Percentiles rank a stretch among this genome's conserved stretches.
These are phyloP conservation scores for Maccullochella peelii DNA, from an alignment of 2,113 vertebrate genomes.

Conservation along the genomic window DNA sequence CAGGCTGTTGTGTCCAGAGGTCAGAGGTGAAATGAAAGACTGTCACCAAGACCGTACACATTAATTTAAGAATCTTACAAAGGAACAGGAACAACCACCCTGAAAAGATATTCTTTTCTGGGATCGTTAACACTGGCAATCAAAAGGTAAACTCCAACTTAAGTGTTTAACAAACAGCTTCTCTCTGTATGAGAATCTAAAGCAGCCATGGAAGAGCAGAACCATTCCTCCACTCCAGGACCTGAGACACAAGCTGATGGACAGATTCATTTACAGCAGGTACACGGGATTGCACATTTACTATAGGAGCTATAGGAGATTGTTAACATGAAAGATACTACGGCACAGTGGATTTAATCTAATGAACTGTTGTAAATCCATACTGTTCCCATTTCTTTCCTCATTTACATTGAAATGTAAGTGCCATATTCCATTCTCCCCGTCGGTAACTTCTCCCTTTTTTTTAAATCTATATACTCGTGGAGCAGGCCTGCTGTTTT, in stretches of 20 bases:
- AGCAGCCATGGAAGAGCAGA: constrained; percentile 32
- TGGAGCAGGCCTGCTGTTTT: constrained; percentile 39
- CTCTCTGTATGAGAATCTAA: constrained; percentile 46
- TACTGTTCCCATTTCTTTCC: constrained; percentile 65
- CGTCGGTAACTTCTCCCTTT: constrained; percentile 22
- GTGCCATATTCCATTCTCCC: constrained; percentile 73
- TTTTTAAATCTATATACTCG: constrained; percentile 60
- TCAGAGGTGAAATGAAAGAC: constrained; percentile 48
- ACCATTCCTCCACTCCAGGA: constrained; percentile 44
- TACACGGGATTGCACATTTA: constrained; percentile 72
- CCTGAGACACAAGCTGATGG: constrained; percentile 71
- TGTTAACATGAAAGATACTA: constrained; percentile 76
- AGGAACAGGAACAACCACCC: constrained; percentile 4
- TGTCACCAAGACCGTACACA: not conserved
- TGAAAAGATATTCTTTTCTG: constrained; percentile 1
- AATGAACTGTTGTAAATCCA: constrained; percentile 76
- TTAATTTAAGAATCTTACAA: constrained; percentile 4
- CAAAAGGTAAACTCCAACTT: constrained; percentile 47
- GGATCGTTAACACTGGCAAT: constrained; percentile 31
- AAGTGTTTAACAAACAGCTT: constrained; percentile 55
- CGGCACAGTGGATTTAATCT: constrained; percentile 58
- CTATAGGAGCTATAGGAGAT: constrained; percentile 65
- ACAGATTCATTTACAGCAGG: constrained; percentile 81
- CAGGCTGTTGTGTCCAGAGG: constrained; percentile 15
- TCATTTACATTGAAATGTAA: constrained; percentile 82